Conservation (phyloP, 2,888 invertebrate species). For the Campoletis raptor region DNA sequence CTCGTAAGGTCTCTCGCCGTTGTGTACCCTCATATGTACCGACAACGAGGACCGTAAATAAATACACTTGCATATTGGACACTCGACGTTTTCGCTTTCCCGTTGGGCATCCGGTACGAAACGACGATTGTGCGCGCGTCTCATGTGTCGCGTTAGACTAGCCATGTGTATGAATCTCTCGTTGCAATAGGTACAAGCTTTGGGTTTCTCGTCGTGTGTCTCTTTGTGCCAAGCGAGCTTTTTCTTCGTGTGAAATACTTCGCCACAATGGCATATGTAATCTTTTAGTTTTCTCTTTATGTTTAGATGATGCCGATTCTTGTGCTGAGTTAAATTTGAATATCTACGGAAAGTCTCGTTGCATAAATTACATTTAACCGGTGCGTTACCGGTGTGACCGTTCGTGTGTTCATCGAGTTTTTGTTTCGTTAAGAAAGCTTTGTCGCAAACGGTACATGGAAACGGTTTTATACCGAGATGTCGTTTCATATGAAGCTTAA, state of each 20-base stretch:
- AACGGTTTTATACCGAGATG: constrained; percentile 92
- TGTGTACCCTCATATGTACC: constrained; percentile 92
- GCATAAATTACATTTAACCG: constrained; percentile 93
- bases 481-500: constrained; percentile 92
- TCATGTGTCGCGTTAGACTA: constrained; percentile 93
- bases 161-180: constrained; percentile 95
- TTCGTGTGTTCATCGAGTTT: constrained; percentile 93
- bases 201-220: constrained; percentile 93
- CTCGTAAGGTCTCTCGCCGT: constrained; percentile 90
- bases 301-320: constrained; percentile 91
- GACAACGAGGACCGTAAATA: constrained; percentile 93
- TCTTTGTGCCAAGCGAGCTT: constrained; percentile 95
- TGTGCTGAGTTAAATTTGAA: constrained; percentile 94
- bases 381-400: constrained; percentile 92
- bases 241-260: constrained; percentile 93
- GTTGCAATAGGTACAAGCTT: constrained; percentile 93
- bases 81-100: constrained; percentile 89
- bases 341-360: constrained; percentile 92
- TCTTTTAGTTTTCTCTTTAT: constrained; percentile 90
- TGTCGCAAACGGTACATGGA: constrained; percentile 92
- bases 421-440: constrained; percentile 93
- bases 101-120: constrained; percentile 89
- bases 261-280: constrained; percentile 92
- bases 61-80: constrained; percentile 92
- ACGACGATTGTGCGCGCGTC: constrained; percentile 91